Base-by-base conservation (phyloP, 1,140 invertebrate species). In the Scaptomyza hsui region DNA sequence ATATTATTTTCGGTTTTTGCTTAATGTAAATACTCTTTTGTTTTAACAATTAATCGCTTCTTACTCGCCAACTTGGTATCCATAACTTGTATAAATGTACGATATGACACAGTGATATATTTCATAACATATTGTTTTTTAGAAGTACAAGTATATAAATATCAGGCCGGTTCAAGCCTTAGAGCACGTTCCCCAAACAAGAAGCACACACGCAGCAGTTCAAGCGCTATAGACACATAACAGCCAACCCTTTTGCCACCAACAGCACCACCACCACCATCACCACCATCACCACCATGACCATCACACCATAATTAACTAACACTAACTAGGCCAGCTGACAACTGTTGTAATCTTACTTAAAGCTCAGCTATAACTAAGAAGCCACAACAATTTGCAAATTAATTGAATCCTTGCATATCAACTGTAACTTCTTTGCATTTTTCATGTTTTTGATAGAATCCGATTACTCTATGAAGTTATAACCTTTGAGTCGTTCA, bases 61-160 rank as follows among this genome's bases (percentile, higher is more conserved):
- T 49, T 64, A 45, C 42, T 47, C 24, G 37, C 53, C 64, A 60
- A 77, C 63, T 82, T 71, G 65, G 57, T 69, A 59, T 72, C 26
- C 47, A 19, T 74, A 82, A 75, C 63, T 75, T 72, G 68, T 78
- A 79, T 89, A 88, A 89, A 88, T 89, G 79, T 88, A 89, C 83
- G 83, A 89, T 89, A 89, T 89, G 83, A 89, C 82, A 88, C 75
- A 88, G 83, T 88, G 82, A 88, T 88, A 88, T 88, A 88, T 82
- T 82, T 62, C 71, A 73, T 88, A 82, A 77, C 74, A 75, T 86
- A 88, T 83, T 56, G 26, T 9, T 29, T 29, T 71, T 62, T 75
- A 70, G 55, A 86, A 88, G 69, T 86, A 86, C 81, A 86, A 74
- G 60, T 80, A 77, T 80, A 74, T 83, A 71, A 62, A 71, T 61